Evolutionary conservation across 2,113 vertebrate species (phyloP).

Genomic region (Nettapus auritus): DNA sequence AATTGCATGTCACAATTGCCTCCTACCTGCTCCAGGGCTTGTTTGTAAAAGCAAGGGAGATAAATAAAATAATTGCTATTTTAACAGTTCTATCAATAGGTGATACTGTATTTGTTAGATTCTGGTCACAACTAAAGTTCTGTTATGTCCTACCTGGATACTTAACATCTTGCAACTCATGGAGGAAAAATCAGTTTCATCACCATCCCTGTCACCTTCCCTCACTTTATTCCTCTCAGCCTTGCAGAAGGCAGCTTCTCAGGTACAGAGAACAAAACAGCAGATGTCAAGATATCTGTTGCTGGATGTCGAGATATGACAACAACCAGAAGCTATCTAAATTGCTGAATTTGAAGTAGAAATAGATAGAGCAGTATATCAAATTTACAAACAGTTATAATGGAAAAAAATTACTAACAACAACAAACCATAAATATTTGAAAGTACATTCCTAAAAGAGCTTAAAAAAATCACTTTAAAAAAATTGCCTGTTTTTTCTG

Average conservation of each 20-base stretch:
- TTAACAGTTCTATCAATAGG: neutral
- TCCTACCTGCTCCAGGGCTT: neutral
- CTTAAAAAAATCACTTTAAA: neutral
- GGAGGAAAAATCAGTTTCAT: neutral
- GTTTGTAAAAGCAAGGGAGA: neutral
- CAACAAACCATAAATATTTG: neutral
- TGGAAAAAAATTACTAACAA: neutral
- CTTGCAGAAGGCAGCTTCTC: rapidly evolving
- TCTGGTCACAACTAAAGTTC: neutral
- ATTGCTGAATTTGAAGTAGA: neutral
- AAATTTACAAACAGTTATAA: neutral
- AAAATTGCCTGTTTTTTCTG: neutral
- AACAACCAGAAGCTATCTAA: neutral
- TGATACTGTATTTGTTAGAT: neutral
- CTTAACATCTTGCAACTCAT: neutral
- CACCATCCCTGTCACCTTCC: neutral
- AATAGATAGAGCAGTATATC: neutral
- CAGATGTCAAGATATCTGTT: neutral
- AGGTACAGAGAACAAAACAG: neutral
- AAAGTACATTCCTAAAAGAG: neutral
- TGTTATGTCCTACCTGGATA: neutral
- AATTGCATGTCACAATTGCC: neutral
- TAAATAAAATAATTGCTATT: neutral
- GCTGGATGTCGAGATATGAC: neutral
- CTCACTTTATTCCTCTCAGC: neutral